These are phyloP conservation scores for Lutraria lutraria DNA, from an alignment of 2,888 invertebrate genomes.

Conservation along the genomic window DNA sequence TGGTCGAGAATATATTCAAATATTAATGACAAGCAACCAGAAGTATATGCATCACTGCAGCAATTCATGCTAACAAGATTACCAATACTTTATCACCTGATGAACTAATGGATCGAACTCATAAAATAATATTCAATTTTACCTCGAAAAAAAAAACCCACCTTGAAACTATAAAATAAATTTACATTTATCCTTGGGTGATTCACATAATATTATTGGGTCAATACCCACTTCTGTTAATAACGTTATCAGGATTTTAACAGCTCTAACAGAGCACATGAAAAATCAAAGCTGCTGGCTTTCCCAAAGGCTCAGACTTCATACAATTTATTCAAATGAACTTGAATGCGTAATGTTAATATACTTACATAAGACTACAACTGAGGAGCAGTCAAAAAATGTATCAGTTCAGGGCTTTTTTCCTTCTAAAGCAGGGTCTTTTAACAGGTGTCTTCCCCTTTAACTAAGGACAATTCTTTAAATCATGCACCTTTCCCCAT, in stretches of 20 bases:
- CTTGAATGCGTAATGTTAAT: too few species aligned
- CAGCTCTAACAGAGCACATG: neutral
- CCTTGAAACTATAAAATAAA: neutral
- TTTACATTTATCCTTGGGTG: neutral
- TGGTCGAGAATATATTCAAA: constrained; percentile 12
- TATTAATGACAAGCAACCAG: neutral
- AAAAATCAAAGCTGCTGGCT: too few species aligned
- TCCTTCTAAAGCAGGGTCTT: too few species aligned
- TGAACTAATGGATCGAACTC: neutral
- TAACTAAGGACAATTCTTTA: too few species aligned
- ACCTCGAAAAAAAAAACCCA: neutral
- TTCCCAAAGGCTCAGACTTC: too few species aligned
- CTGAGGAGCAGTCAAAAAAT: too few species aligned
- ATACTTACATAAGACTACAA: too few species aligned
- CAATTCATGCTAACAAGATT: constrained; percentile 12
- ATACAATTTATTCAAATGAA: too few species aligned
- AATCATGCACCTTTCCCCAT: too few species aligned
- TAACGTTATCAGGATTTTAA: neutral
- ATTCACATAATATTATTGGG: neutral
- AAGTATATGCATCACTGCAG: neutral
- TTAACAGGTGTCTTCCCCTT: too few species aligned
- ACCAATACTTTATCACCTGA: constrained; percentile 7
- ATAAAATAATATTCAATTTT: neutral
- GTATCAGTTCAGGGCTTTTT: too few species aligned
- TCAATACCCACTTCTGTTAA: neutral